phyloP scores from a whole-genome alignment of 1,140 invertebrate species.

The Drosophila varians region DNA sequence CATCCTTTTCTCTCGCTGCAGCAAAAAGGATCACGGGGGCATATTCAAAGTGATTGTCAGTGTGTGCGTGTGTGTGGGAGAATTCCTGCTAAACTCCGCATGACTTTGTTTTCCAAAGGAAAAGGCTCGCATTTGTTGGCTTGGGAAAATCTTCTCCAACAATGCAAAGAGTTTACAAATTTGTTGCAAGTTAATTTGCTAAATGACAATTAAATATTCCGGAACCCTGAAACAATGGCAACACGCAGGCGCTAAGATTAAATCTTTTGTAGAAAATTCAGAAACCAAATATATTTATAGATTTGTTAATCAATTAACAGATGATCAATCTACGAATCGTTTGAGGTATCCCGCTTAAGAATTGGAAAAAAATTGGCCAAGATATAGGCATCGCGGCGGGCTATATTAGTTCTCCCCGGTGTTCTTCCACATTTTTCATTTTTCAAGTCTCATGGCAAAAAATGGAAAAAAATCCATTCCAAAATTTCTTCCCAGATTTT shows the following conservation, averaged over 20 bases:
- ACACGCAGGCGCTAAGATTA: neutral
- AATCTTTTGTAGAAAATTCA: neutral
- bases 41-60: conserved; percentile 44
- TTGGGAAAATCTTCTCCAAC: conserved; percentile 63
- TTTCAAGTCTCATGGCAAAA: neutral
- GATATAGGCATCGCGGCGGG: neutral
- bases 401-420: too few species aligned
- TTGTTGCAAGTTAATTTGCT: conserved; percentile 65
- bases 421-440: too few species aligned
- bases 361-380: neutral
- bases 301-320: neutral
- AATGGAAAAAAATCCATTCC: neutral
- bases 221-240: conserved; percentile 7
- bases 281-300: too few species aligned
- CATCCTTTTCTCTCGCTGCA: conserved; percentile 55
- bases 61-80: conserved; percentile 56
- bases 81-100: conserved; percentile 71
- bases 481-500: neutral
- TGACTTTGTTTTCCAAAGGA: conserved; percentile 71
- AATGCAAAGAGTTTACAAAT: conserved; percentile 10
- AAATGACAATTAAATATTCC: conserved; percentile 61
- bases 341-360: neutral
- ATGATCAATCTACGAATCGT: neutral
- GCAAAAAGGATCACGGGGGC: conserved; percentile 66
- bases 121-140: conserved; percentile 57